Base-by-base conservation (phyloP, 1,140 invertebrate genomes). In the Stegodyphus mimosarum region DNA sequence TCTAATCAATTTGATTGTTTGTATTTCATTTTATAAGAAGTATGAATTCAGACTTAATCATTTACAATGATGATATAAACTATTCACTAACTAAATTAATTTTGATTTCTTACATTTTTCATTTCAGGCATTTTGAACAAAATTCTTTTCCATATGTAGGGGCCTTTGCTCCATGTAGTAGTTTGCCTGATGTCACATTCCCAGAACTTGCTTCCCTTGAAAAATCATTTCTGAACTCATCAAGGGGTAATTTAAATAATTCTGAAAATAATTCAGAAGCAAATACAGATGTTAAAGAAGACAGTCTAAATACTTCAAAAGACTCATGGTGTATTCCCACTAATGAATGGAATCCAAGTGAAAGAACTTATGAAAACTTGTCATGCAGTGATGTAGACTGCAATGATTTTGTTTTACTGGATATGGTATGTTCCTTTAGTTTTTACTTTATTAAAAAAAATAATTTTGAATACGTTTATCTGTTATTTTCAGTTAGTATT, bases 321-420 rank as follows among this genome's bases (percentile, higher is more conserved):
- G 17, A 64, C 13, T 60, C 64, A 17, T 67, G 76, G 15, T 72
- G 78, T 66, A 86, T 80, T 67, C 73, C 80, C n/a, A n/a, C 33
- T 55, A 86, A 84, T 6, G 53, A 49, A 11, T 87, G 87, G 10
- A 80, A 72, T 70, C 75, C 81, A 0, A 70, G 49, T 49, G 78
- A 88, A 18, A 13, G 6, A 3, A 49, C 71, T 18, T 73, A 48
- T 73, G 83, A 87, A 49, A 71, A 55, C 48, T 60, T 70, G 7
- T 53, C 79, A 10, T 74, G 67, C 18, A 87, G 72, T 66, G 86
- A 81, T 73, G 91, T 91, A 69, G 92, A 91, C 75, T 91, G 92
- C 87, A 93, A 94, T 88, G 94, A 94, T 90, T 95, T 94, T 92
- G 94, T 94, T 90, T 93, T 94, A 92, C 93, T 94, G 91, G 94